A percentile compares a stretch with the other conserved stretches of the same genome.
Conservation (phyloP, 2,888 invertebrate genomes). For the Sturmia bella region DNA sequence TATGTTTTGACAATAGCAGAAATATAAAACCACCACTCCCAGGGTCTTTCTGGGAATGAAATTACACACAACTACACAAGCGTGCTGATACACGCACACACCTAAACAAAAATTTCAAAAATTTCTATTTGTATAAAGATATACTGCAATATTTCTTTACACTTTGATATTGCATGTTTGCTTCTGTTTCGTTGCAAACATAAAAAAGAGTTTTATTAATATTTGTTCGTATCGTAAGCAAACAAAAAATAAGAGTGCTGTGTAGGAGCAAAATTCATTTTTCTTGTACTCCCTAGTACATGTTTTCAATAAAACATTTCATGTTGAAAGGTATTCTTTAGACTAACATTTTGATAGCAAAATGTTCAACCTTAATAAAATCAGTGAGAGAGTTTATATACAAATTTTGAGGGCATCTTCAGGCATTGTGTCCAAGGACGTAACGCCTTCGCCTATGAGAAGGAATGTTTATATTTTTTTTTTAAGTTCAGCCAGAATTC, state of each 20-base stretch:
- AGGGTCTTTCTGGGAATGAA: not conserved
- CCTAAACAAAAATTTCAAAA: not conserved
- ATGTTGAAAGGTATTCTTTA: too few species aligned
- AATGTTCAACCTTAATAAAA: too few species aligned
- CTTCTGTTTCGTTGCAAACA: not conserved
- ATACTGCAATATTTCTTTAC: slow-evolving; percentile 10
- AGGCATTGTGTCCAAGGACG: too few species aligned
- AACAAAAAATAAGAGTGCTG: slow-evolving; percentile 45
- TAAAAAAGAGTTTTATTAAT: slow-evolving; percentile 50
- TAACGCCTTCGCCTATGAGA: too few species aligned
- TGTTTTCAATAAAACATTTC: too few species aligned
- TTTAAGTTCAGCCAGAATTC: too few species aligned
- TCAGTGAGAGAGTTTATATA: too few species aligned
- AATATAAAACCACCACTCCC: slow-evolving; percentile 24
- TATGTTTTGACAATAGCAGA: slow-evolving; percentile 50
- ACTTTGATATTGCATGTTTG: slow-evolving; percentile 31
- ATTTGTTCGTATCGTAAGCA: slow-evolving; percentile 37
- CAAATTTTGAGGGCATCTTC: too few species aligned
- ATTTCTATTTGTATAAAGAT: not conserved
- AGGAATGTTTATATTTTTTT: too few species aligned
- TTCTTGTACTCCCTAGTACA: too few species aligned
- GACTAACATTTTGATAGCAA: too few species aligned
- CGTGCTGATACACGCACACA: not conserved
- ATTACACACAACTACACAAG: not conserved
- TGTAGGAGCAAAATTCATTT: too few species aligned